Base-by-base conservation (phyloP, 2,797 vertebrate genomes). In the Rhinoraja longicauda region DNA sequence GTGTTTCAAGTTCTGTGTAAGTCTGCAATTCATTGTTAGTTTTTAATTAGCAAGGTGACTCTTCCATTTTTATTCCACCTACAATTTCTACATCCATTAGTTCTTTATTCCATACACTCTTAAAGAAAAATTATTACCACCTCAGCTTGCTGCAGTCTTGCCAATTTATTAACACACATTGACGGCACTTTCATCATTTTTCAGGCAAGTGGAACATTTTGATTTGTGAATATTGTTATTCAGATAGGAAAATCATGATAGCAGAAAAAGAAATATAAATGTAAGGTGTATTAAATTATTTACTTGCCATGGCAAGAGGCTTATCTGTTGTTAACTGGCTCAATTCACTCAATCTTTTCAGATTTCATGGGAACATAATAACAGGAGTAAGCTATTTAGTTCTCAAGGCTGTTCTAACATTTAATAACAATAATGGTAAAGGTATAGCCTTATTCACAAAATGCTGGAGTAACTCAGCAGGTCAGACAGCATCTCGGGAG, bases 161-260 rank as follows among this genome's bases (percentile, higher is more conserved):
- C 13, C 26, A 67, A 92, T 72, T 57, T 73, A 53, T 72, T 75
- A 29, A 62, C 24, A 21, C 26, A 29, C 67, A 75, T 36, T 57
- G 26, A 73, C 92, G 12, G 10, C 29, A 36, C 36, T 73, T 92
- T 92, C 90, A 73, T 75, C 36, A 92, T 75, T 75, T 73, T 92
- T 92, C 70, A 92, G 39, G 36, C 70, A 92, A 57, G 21, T 75
- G 67, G 13, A 53, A 73, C 70, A 92, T 92, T 92, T 73, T 73
- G 90, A 92, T 75, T 90, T 92, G 88, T 57, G 36, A 90, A 86
- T 12, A 39, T 90, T 91, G 70, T 73, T 45, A 91, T 91, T 73
- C 70, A 91, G 90, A 29, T 57, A 70, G 45, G 70, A 92, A 29
- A 53, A 72, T 29, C 26, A 4, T 19, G 70, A 53, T 73, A 92